Evolutionary conservation across 1,140 invertebrate species (phyloP).

Genomic region (Drosophila rufa): DNA sequence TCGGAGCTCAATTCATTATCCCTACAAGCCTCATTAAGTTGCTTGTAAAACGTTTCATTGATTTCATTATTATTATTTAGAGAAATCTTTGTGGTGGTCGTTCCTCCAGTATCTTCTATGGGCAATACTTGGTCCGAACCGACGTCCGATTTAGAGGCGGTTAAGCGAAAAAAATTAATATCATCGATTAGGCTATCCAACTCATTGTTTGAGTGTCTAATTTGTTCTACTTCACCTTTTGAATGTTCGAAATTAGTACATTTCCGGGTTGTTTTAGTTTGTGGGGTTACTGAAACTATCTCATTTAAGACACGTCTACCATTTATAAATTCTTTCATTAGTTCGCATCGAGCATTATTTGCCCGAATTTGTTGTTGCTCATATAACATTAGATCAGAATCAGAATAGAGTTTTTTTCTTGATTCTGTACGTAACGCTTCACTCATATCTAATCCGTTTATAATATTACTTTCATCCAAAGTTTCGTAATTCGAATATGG

Average conservation of each 20-base stretch:
- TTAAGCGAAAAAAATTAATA: constrained; percentile 75
- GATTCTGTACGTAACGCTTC: constrained; percentile 2
- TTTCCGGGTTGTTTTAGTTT: constrained; percentile 17
- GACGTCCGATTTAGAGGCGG: constrained; percentile 66
- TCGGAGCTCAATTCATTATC: constrained; percentile 87
- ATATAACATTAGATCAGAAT: constrained; percentile 61
- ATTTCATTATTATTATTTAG: constrained; percentile 88
- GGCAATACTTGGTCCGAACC: constrained; percentile 57
- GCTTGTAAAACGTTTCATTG: constrained; percentile 95
- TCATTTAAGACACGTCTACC: constrained; percentile 61
- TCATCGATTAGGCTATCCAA: constrained; percentile 44
- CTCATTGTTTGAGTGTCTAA: constrained; percentile 20
- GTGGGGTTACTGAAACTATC: constrained; percentile 24
- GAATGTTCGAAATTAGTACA: background rate
- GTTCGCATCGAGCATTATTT: constrained; percentile 65
- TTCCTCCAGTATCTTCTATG: constrained; percentile 78
- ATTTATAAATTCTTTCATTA: constrained; percentile 71
- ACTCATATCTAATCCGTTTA: constrained; percentile 5
- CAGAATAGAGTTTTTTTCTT: constrained; percentile 53
- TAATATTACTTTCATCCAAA: constrained; percentile 11
- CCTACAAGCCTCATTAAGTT: constrained; percentile 94
- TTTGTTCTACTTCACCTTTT: background rate
- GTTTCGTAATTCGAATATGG: constrained; percentile 26
- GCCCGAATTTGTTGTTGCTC: constrained; percentile 68
- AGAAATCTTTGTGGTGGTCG: background rate